Percentiles rank a stretch among this genome's conserved stretches.
These are phyloP conservation scores for Papilio glaucus DNA, from an alignment of 1,140 invertebrate genomes.

Conservation along the genomic window DNA sequence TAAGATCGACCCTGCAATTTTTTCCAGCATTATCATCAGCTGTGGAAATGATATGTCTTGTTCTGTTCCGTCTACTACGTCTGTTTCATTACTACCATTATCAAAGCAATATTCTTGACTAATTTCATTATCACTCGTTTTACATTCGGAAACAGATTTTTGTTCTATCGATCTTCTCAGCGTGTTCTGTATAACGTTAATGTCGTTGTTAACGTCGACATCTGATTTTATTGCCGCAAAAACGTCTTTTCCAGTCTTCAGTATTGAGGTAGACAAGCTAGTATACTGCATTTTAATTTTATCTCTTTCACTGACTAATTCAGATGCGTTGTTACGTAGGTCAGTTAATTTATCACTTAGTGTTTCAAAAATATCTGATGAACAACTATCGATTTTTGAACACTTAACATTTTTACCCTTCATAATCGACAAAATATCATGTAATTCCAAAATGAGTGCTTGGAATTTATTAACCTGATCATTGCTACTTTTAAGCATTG, in stretches of 20 bases:
- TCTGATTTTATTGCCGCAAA: conserved; percentile 12
- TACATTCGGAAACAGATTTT: neutral
- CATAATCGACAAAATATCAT: conserved; percentile 53
- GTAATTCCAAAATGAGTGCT: conserved; percentile 51
- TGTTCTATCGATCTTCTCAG: neutral
- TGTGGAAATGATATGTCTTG: neutral
- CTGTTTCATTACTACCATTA: neutral
- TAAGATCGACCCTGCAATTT: neutral
- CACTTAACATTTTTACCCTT: conserved; percentile 54
- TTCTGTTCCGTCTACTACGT: neutral
- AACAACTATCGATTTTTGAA: conserved; percentile 57
- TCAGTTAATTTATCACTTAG: conserved; percentile 48
- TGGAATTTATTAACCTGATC: conserved; percentile 52
- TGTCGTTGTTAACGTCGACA: neutral
- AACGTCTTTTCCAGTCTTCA: conserved; percentile 20
- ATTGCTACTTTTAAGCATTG: conserved; percentile 45
- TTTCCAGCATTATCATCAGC: neutral
- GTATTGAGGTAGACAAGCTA: conserved; percentile 44
- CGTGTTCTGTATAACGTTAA: neutral
- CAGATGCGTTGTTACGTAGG: conserved; percentile 47
- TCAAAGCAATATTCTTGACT: neutral
- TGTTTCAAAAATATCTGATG: conserved; percentile 50
- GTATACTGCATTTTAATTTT: conserved; percentile 40
- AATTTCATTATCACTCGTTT: neutral
- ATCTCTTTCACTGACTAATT: conserved; percentile 50